A percentile compares a stretch with the other conserved stretches of the same genome.
Evolutionary conservation across 2,797 vertebrate species (phyloP).

Genomic region (Tympanoctomys barrerae): DNA sequence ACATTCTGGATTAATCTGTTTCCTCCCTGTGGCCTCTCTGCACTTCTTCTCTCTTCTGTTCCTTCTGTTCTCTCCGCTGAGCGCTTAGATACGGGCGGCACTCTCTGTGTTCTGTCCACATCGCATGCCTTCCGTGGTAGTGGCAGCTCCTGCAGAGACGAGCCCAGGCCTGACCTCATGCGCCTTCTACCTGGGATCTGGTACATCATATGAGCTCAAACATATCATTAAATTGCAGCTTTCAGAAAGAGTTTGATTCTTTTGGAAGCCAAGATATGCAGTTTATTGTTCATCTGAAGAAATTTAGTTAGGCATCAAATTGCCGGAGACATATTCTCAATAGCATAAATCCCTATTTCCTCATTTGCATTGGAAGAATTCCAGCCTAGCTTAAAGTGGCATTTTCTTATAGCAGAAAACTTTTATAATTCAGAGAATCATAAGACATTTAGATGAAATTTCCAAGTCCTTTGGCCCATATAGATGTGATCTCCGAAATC

Average conservation of each 20-base stretch:
- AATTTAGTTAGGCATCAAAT: slow-evolving; percentile 47
- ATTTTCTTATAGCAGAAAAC: slow-evolving; percentile 20
- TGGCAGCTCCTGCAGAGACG: background rate
- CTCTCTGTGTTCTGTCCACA: slow-evolving; percentile 48
- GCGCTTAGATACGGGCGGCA: background rate
- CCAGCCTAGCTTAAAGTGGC: background rate
- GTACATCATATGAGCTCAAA: background rate
- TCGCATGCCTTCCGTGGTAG: slow-evolving; percentile 9
- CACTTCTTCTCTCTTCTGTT: slow-evolving; percentile 43
- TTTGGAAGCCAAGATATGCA: slow-evolving; percentile 6
- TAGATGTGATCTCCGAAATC: slow-evolving; percentile 49
- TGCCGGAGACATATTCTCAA: slow-evolving; percentile 6
- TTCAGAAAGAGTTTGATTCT: slow-evolving; percentile 23
- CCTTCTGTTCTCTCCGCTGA: slow-evolving; percentile 62
- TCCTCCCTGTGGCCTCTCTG: slow-evolving; percentile 10
- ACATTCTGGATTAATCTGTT: slow-evolving; percentile 19
- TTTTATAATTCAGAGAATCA: background rate
- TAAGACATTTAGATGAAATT: slow-evolving; percentile 14
- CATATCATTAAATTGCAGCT: background rate
- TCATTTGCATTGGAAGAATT: slow-evolving; percentile 37
- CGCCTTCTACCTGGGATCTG: background rate
- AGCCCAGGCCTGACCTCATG: background rate
- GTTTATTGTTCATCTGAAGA: slow-evolving; percentile 50
- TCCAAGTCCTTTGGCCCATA: background rate
- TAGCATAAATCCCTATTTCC: slow-evolving; percentile 22